phyloP scores from a whole-genome alignment of 2,888 invertebrate genomes.

The Drosophila colorata region DNA sequence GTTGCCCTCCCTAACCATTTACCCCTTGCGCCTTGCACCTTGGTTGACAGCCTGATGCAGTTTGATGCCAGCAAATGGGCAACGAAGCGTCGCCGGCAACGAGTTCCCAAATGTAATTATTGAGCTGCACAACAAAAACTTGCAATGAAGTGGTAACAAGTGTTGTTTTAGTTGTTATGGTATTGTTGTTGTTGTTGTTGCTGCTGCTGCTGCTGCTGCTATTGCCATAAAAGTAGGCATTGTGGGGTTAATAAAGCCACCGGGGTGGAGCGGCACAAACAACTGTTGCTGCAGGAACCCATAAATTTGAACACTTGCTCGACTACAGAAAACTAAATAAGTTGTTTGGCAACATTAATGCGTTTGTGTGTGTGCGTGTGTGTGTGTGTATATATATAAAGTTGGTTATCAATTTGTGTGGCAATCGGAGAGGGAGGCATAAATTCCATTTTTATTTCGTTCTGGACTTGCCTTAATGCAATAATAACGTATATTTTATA shows the following conservation, averaged over 20 bases:
- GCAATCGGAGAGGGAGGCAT: constrained; percentile 33
- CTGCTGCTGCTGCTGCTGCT: background rate
- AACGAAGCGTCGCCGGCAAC: constrained; percentile 53
- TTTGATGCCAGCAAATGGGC: constrained; percentile 44
- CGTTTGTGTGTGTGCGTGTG: constrained; percentile 15
- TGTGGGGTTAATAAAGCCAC: constrained; percentile 48
- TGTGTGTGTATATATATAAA: constrained; percentile 12
- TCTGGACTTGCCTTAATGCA: constrained; percentile 60
- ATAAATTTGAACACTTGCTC: constrained; percentile 64
- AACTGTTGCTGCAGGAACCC: constrained; percentile 57
- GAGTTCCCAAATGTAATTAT: constrained; percentile 59
- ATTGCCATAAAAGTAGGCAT: constrained; percentile 31
- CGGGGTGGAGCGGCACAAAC: constrained; percentile 13
- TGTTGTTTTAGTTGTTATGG: constrained; percentile 30
- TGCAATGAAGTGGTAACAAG: constrained; percentile 60
- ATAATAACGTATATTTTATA: constrained; percentile 74
- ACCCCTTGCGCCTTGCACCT: background rate
- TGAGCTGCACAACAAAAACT: constrained; percentile 33
- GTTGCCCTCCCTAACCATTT: constrained; percentile 14
- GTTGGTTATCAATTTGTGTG: constrained; percentile 50
- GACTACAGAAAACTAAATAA: constrained; percentile 51
- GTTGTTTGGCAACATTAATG: constrained; percentile 38
- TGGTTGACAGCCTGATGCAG: constrained; percentile 53
- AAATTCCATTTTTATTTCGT: constrained; percentile 59
- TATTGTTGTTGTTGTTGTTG: constrained; percentile 19